Evolutionary conservation across 2,113 vertebrate genomes (phyloP), one percentile per base, ranked within the genome.

Genomic region (Aptenodytes forsteri): DNA sequence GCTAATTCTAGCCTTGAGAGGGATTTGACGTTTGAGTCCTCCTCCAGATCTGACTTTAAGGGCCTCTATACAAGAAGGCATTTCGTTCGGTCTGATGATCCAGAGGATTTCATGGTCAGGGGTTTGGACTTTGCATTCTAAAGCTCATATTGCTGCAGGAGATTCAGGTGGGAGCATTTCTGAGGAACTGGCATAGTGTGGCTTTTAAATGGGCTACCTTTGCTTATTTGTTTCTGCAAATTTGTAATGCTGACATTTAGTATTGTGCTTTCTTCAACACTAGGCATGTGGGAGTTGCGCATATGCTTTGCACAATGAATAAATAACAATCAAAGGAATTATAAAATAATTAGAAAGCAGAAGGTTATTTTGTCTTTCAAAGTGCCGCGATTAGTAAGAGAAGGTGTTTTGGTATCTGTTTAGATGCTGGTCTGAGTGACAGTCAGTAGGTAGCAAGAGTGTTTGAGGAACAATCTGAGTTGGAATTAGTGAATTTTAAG

Each of bases 351-450:
- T 70, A 73, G 67, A 79, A 83, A 5, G 20, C 36, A 87, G 81
- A 97, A 90, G 47, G 62, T 49, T 79, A 77, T 83, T 97, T 97
- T 86, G 34, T 88, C 89, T 92, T 95, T 97, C 29, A 16, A 50
- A 85, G 75, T 59, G 32, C 50, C 46, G 52, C 21, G 2, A 1
- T 90, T 77, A 81, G 42, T 44, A 73, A 72, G 27, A 97, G 70
- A 6, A 47, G 49, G 27, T 67, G 36, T 89, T 97, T 77, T 70
- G 27, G 30, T 83, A 84, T 32, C 36, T 96, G 87, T 83, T 97
- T 93, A 81, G 59, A 65, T 80, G 86, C 87, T 96, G 67, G 30
- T 78, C 59, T 93, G 83, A 96, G 42, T 94, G 83, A 89, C 71
- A 92, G 38, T 59, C 30, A 92, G 83, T 87, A 89, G 76, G 55